Base-by-base conservation (phyloP, 2,888 invertebrate genomes). In the Eucera pruinosa region DNA sequence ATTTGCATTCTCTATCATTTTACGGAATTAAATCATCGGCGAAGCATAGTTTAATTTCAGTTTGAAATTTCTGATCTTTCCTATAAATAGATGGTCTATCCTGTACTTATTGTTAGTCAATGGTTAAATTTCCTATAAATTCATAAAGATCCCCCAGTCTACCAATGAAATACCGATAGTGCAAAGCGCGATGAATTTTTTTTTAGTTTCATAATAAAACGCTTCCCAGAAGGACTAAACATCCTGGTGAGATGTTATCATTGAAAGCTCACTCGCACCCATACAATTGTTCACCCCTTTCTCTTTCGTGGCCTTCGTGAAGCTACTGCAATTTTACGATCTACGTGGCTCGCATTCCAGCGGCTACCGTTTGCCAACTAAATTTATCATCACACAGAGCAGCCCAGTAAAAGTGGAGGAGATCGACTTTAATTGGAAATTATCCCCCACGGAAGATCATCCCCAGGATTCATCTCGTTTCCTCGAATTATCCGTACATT, bases 331-430 rank as follows among this genome's bases (percentile, higher is more conserved):
- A 70, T 57, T 74, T 70, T 70, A 74, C 71, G 70, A 70, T 27
- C 20, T 58, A 70, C 71, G 62, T 71, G 71, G 57, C 52, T 52
- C 48, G 62, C 71, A 74, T 70, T 57, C 45, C 48, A 7, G 7
- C 18, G 39, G 18, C 20, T 7, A n/a, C 5, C 70, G 62, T 27
- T 50, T 45, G 43, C 73, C 57, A 55, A 47, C 69, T 41, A 48
- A 68, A 73, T 69, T 73, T 62, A 73, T 73, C 50, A 55, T 57
- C 52, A 23, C 13, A 15, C 36, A 15, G 20, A 41, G 25, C 41
- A 33, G n/a, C n/a, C 20, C 61, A 5, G 48, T 36, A 57, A 69
- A 62, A 4, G 48, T n/a, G 33, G 36, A 15, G 41, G 55, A 27
- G 55, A 62, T 55, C 48, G 62, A 52, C 43, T 50, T 70, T 62